phyloP scores from a whole-genome alignment of 2,888 invertebrate species.

The Orthosia incerta region DNA sequence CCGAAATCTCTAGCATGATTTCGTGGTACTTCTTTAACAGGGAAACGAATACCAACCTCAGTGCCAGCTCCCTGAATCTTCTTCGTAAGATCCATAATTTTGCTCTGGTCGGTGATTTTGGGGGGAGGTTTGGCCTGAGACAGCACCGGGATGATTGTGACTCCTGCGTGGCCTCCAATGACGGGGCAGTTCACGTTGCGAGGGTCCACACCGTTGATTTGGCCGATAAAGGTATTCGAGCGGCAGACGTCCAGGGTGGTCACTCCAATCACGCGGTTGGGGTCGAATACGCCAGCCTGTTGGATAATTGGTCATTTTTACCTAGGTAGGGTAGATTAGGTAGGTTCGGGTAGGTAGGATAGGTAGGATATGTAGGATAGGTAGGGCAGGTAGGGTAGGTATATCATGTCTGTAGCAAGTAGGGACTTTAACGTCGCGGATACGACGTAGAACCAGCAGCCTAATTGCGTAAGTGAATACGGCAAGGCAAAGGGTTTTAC shows the following conservation, averaged over 20 bases:
- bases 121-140: slow-evolving; percentile 97
- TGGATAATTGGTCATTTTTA: no score
- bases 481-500: no score
- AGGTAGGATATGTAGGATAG: no score
- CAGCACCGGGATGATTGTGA: slow-evolving; percentile 99
- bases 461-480: no score
- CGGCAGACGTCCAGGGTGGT: slow-evolving; percentile 99
- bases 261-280: slow-evolving; percentile 98
- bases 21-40: neutral
- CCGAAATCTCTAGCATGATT: neutral
- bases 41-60: slow-evolving; percentile 91
- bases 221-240: slow-evolving; percentile 98
- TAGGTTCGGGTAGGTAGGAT: no score
- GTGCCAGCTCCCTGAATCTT: slow-evolving; percentile 99
- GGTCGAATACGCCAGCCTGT: slow-evolving; percentile 96
- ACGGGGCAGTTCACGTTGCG: slow-evolving; percentile 96
- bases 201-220: slow-evolving; percentile 97
- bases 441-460: no score
- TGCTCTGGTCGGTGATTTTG: slow-evolving; percentile 93
- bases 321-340: no score
- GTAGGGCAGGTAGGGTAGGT: no score
- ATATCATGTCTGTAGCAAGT: no score
- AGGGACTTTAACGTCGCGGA: no score
- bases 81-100: slow-evolving; percentile 96
- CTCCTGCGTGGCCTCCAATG: slow-evolving; percentile 99